These are phyloP conservation scores for Cynopterus sphinx DNA, from an alignment of 2,797 vertebrate genomes.

Conservation along the genomic window DNA sequence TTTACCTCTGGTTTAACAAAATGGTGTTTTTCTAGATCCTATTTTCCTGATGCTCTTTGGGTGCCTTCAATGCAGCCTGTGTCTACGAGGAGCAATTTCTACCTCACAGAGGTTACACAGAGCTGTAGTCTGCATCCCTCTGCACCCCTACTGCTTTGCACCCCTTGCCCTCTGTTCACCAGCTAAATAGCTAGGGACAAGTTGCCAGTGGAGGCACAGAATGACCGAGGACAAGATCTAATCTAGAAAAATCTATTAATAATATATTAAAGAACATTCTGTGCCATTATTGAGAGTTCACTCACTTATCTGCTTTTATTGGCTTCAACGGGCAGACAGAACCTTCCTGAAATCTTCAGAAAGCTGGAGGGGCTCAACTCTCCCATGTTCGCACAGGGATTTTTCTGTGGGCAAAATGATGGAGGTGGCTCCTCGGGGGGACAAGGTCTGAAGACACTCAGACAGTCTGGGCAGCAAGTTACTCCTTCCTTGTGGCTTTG, in stretches of 20 bases:
- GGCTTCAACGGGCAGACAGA: background rate
- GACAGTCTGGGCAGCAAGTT: background rate
- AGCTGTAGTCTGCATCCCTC: background rate
- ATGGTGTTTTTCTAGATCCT: background rate
- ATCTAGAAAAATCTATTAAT: slow-evolving; percentile 59
- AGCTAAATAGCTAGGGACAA: background rate
- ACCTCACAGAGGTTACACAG: background rate
- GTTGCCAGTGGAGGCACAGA: background rate
- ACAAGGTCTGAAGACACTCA: background rate
- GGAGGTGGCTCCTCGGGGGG: background rate
- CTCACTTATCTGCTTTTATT: slow-evolving; percentile 5
- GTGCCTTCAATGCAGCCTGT: background rate
- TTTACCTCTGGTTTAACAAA: background rate
- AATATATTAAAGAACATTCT: slow-evolving; percentile 44
- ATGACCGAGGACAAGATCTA: slow-evolving; percentile 4
- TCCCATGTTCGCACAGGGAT: background rate
- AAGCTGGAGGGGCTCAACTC: background rate
- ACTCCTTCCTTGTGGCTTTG: background rate
- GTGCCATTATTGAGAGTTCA: slow-evolving; percentile 16
- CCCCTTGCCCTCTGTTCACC: background rate
- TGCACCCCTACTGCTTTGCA: rapidly evolving
- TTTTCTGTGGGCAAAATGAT: background rate
- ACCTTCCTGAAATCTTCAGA: background rate
- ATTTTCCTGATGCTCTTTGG: background rate
- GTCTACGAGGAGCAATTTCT: background rate